Base-by-base conservation (phyloP, 2,797 vertebrate species). In the Danio albolineatus region DNA sequence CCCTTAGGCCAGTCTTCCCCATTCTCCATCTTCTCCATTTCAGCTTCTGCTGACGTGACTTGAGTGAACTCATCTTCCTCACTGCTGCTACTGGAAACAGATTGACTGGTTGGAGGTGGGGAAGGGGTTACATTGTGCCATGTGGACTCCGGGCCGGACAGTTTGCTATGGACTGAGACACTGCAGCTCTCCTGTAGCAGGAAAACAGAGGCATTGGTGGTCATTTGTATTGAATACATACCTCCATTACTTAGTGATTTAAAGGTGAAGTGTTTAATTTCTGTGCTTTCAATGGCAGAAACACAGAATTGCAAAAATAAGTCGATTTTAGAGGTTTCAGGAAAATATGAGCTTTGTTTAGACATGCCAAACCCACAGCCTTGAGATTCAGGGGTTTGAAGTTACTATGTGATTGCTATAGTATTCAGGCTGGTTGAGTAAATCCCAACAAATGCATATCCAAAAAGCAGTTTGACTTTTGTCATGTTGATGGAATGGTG, bases 61-160 rank as follows among this genome's bases (percentile, higher is more conserved):
- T 76, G 71, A 59, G 75, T 67, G 28, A 72, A 60, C 75, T 86
- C 73, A 82, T 82, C 85, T 73, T 86, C 83, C 67, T 84, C 81
- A 53, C 76, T 82, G 77, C 67, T 83, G 73, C 67, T 83, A 82
- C 85, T 73, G 67, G 75, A 79, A 65, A 70, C 61, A 70, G 62
- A 65, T 69, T 79, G 87, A 0, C 38, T 70, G 43, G 41, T 81
- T 78, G 19, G 28, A 62, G 76, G 70, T 80, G 94, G 71, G 14
- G 81, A 62, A 79, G 73, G 76, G 77, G 71, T 83, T 82, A 71
- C 4, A 82, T 36, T 75, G 78, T 96, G 95, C 81, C 92, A 93
- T 91, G 96, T 95, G 78, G 96, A 96, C 90, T 99, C 97, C 0
- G 96, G 95, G 89, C 97, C 97, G 3, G 96, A 98, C 87, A 96